Percentiles rank a stretch among this genome's conserved stretches.
Conservation (phyloP, 2,113 vertebrate genomes). For the Urocynchramus pylzowi region DNA sequence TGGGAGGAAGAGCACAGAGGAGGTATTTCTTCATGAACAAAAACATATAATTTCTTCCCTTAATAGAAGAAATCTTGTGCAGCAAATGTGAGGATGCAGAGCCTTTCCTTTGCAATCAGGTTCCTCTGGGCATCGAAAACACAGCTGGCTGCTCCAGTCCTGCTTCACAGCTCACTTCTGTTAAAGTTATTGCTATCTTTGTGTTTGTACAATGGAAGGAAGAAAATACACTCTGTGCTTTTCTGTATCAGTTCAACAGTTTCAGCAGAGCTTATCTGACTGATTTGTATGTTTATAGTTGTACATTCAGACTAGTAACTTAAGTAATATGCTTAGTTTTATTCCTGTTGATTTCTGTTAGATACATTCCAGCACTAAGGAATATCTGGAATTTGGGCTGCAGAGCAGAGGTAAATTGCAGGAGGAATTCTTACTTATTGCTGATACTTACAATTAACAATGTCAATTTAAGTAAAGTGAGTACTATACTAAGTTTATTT, state of each 20-base stretch:
- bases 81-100: neutral
- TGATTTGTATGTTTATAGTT: neutral
- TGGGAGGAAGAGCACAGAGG: neutral
- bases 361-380: neutral
- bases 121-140: neutral
- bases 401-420: neutral
- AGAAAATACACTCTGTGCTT: neutral
- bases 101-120: neutral
- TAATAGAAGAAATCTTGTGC: neutral
- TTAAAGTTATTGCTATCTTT: neutral
- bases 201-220: neutral
- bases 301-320: neutral
- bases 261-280: neutral
- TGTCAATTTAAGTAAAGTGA: neutral
- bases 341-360: neutral
- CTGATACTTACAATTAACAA: neutral
- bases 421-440: neutral
- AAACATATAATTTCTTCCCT: neutral
- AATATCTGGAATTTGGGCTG: neutral
- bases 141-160: neutral
- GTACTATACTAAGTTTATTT: neutral
- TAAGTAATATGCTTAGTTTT: neutral
- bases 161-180: neutral
- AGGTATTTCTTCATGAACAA: neutral
- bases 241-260: neutral